Conservation (phyloP, 2,797 vertebrate species). For the Micropoecilia bifurca region DNA sequence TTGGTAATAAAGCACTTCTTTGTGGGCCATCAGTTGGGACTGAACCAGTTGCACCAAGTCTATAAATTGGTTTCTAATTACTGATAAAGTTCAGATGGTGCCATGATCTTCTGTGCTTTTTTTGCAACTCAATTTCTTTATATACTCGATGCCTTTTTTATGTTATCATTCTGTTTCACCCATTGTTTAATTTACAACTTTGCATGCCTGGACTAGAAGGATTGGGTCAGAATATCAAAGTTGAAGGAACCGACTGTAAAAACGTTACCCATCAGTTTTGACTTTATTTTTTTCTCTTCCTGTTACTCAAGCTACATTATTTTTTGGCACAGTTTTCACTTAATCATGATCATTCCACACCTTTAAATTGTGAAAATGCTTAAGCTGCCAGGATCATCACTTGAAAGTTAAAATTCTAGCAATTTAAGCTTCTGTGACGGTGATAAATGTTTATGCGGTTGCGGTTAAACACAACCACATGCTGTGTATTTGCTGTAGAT, state of each 20-base stretch:
- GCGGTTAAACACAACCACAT: slow-evolving; percentile 2
- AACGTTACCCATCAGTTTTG: background rate
- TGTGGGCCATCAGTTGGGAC: background rate
- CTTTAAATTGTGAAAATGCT: background rate
- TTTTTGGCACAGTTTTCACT: background rate
- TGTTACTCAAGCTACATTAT: background rate
- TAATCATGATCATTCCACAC: background rate
- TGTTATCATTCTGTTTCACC: background rate
- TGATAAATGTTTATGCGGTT: slow-evolving; percentile 41
- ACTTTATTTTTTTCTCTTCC: background rate
- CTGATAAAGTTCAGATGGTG: background rate
- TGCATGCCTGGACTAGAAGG: background rate
- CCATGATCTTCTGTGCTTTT: background rate
- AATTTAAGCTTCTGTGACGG: slow-evolving; percentile 35
- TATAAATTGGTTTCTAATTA: background rate
- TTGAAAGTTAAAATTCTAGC: slow-evolving; percentile 23
- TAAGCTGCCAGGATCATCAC: background rate
- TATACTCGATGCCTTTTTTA: background rate
- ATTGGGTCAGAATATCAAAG: background rate
- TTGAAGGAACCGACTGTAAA: background rate
- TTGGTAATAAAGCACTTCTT: background rate
- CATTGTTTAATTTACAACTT: background rate
- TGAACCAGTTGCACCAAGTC: background rate
- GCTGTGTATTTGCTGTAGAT: slow-evolving; percentile 23
- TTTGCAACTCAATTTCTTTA: background rate